Percentiles rank a stretch among this genome's conserved stretches.
phyloP scores from a whole-genome alignment of 1,140 invertebrate genomes.

The Bacillus rossius region DNA sequence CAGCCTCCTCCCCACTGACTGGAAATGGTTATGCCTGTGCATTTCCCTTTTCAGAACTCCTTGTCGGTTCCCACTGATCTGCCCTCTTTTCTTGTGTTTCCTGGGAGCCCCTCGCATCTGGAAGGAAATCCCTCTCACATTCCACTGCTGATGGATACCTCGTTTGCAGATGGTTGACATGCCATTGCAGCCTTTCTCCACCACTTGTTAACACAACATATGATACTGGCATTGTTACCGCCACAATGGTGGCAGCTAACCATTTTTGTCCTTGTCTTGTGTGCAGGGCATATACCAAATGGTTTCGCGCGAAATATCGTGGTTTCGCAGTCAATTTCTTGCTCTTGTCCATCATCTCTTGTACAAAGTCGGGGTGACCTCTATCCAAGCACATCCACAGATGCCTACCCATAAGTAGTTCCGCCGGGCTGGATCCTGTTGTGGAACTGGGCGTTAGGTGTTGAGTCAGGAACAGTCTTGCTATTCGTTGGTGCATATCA shows the following conservation, averaged over 20 bases:
- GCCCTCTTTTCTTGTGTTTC: too few relatives aligned
- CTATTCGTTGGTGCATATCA: neutral
- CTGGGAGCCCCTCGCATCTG: too few relatives aligned
- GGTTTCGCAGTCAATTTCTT: neutral
- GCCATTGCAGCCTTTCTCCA: neutral
- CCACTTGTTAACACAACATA: neutral
- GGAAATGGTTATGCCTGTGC: too few relatives aligned
- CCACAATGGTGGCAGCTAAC: neutral
- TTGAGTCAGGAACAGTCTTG: neutral
- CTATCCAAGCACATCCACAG: neutral
- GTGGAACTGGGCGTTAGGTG: constrained; percentile 4
- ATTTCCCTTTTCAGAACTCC: too few relatives aligned
- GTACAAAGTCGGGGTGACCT: neutral
- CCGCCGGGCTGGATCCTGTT: constrained; percentile 6
- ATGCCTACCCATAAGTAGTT: constrained; percentile 12
- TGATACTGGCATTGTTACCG: neutral
- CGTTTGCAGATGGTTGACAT: neutral
- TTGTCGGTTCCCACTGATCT: too few relatives aligned
- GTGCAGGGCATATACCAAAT: neutral
- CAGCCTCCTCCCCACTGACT: too few relatives aligned
- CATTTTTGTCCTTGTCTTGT: neutral
- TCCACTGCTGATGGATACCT: neutral
- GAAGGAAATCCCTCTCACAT: too few relatives aligned
- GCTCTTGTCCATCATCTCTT: neutral
- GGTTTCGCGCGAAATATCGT: neutral